A percentile compares a stretch with the other conserved stretches of the same genome.
phyloP scores from a whole-genome alignment of 2,113 vertebrate species.

The Madoqua kirkii region DNA sequence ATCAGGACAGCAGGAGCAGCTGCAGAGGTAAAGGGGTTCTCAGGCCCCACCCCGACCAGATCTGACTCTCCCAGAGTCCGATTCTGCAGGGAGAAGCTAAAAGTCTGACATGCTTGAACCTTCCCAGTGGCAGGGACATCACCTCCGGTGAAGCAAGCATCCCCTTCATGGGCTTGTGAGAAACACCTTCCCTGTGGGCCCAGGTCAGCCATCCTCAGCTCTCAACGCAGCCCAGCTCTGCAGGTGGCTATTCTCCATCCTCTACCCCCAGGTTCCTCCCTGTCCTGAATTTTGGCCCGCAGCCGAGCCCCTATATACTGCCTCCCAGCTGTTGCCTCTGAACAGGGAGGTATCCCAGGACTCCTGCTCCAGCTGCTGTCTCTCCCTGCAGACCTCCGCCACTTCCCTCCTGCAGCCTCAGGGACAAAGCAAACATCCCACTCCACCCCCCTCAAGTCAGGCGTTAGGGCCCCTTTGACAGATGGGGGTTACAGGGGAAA shows the following conservation, averaged over 20 bases:
- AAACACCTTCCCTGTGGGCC: neutral
- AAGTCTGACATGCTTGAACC: neutral
- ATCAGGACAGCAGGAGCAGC: neutral
- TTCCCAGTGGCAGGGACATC: neutral
- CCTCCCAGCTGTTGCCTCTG: neutral
- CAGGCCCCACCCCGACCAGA: neutral
- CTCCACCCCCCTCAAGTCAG: neutral
- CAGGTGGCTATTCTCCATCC: neutral
- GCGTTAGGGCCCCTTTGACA: neutral
- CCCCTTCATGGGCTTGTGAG: neutral
- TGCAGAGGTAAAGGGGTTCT: neutral
- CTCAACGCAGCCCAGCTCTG: neutral
- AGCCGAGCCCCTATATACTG: accelerated
- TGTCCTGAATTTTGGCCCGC: neutral
- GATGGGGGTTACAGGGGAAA: neutral
- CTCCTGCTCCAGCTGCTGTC: neutral
- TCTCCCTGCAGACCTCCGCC: neutral
- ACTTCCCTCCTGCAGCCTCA: too few species aligned
- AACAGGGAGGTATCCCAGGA: neutral
- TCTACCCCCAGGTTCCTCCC: neutral
- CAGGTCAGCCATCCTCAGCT: neutral
- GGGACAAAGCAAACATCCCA: neutral
- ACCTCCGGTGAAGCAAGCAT: too few species aligned
- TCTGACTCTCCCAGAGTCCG: neutral
- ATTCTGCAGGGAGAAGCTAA: neutral